Percentiles rank a stretch among this genome's conserved stretches.
phyloP scores from a whole-genome alignment of 2,888 invertebrate genomes.

The Liodrosophila aerea region DNA sequence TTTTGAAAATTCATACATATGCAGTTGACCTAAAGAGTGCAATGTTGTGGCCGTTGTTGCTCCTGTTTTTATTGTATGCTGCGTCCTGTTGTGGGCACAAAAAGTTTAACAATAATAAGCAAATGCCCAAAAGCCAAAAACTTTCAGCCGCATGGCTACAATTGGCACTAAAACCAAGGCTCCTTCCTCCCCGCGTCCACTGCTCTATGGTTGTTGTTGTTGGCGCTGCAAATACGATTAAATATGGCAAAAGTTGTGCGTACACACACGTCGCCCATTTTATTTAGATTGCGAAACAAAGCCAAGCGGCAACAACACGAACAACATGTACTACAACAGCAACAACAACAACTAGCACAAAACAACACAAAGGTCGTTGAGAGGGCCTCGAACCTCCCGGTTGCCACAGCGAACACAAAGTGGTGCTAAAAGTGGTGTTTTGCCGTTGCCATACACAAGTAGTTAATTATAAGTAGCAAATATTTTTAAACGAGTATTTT shows the following conservation, averaged over 20 bases:
- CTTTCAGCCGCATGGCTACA: constrained; percentile 58
- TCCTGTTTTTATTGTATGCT: constrained; percentile 7
- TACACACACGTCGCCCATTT: constrained; percentile 76
- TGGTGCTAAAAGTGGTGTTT: too few species aligned
- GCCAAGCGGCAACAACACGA: constrained; percentile 42
- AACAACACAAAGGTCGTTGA: constrained; percentile 50
- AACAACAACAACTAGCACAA: constrained; percentile 20
- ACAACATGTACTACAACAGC: constrained; percentile 17
- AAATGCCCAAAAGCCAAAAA: constrained; percentile 74
- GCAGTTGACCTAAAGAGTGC: constrained; percentile 32
- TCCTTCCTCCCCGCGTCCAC: neutral
- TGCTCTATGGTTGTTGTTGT: constrained; percentile 33
- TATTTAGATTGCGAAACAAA: constrained; percentile 75
- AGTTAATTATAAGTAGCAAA: too few species aligned
- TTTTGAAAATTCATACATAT: constrained; percentile 54
- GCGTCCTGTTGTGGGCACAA: constrained; percentile 58
- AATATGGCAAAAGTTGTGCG: constrained; percentile 79
- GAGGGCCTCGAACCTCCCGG: constrained; percentile 44
- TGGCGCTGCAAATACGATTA: constrained; percentile 71
- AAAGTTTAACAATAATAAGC: constrained; percentile 79
- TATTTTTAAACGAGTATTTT: too few species aligned
- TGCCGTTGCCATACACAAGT: too few species aligned
- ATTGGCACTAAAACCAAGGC: constrained; percentile 47
- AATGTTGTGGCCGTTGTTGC: constrained; percentile 12
- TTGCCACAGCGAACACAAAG: too few species aligned